Base-by-base conservation (phyloP, 2,888 invertebrate genomes). In the Acanthococcus lagerstroemiae region DNA sequence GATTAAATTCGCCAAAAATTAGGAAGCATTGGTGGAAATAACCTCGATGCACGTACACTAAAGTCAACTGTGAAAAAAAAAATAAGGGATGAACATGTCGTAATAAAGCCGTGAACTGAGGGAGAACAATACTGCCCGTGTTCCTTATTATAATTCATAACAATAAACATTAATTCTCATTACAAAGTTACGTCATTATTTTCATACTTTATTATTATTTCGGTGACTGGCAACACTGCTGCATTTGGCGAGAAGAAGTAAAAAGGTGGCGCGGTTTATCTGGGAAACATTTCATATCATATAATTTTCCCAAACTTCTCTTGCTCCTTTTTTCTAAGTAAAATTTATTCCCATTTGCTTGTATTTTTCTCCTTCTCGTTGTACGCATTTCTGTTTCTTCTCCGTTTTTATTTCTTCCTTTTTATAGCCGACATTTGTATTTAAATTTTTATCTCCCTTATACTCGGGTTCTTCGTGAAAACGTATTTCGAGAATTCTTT, bases 151-250 rank as follows among this genome's bases (percentile, higher is more conserved):
- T 45, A 45, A 45, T 45, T 45, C 46, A 45, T 45, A 45, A 45
- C 46, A 45, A 45, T 45, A 45, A 45, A 45, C 46, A 45, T 45
- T 45, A 45, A 45, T 45, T 45, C 46, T 45, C 46, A 45, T 45
- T 45, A 45, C 46, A 15, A 45, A 45, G 46, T 45, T 45, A 45
- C 46, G 46, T 45, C 46, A 45, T 45, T 45, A 45, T 45, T 45
- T 45, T 45, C 46, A 15, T 45, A 37, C 37, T 45, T 45, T 15
- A 7, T 45, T 45, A 45, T 45, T 45, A 45, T 45, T 45, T 45
- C 15, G 46, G 5, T 15, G 46, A 45, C 46, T 45, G 46, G 46
- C 46, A 45, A 45, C 46, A 45, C 46, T 45, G 46, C 15, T 5
- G 17, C 46, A 45, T 45, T 45, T 45, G 46, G 46, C 15, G 19